phyloP scores from a whole-genome alignment of 1,140 invertebrate genomes.

The Ostrea edulis region DNA sequence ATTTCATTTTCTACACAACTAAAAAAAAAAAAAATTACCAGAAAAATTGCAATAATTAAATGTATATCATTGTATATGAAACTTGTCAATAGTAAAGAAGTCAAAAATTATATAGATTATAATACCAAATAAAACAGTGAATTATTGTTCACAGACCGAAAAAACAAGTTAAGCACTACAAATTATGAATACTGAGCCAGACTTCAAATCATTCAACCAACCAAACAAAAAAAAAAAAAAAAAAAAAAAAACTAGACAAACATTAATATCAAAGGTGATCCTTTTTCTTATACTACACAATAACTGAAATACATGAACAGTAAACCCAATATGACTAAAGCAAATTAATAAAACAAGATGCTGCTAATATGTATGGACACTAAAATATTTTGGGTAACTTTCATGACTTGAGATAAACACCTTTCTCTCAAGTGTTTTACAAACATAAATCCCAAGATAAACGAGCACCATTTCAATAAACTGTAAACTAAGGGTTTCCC shows the following conservation, averaged over 20 bases:
- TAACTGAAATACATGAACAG: constrained; percentile 20
- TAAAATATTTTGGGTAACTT: constrained; percentile 37
- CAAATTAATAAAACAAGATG: constrained; percentile 37
- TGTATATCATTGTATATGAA: constrained; percentile 33
- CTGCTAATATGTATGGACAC: constrained; percentile 40
- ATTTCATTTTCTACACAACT: constrained; percentile 13
- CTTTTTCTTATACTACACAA: constrained; percentile 14
- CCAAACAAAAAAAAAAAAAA: background rate
- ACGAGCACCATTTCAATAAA: constrained; percentile 21
- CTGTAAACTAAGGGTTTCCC: constrained; percentile 10
- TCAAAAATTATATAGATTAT: constrained; percentile 40
- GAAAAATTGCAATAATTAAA: constrained; percentile 40
- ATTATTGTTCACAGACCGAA: constrained; percentile 32
- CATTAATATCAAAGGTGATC: constrained; percentile 21
- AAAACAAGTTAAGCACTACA: constrained; percentile 33
- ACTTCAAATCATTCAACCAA: constrained; percentile 12
- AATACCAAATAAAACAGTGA: constrained; percentile 37
- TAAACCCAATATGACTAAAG: constrained; percentile 40
- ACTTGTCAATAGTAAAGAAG: constrained; percentile 31
- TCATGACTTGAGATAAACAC: background rate
- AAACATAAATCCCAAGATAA: constrained; percentile 29
- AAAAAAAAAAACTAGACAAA: constrained; percentile 5
- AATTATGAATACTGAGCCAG: constrained; percentile 37
- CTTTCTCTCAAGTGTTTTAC: constrained; percentile 2
- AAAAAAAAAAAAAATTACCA: constrained; percentile 29